A percentile compares a stretch with the other conserved stretches of the same genome.
phyloP scores from a whole-genome alignment of 2,113 vertebrate genomes.

The Tricholaema leucomelas region DNA sequence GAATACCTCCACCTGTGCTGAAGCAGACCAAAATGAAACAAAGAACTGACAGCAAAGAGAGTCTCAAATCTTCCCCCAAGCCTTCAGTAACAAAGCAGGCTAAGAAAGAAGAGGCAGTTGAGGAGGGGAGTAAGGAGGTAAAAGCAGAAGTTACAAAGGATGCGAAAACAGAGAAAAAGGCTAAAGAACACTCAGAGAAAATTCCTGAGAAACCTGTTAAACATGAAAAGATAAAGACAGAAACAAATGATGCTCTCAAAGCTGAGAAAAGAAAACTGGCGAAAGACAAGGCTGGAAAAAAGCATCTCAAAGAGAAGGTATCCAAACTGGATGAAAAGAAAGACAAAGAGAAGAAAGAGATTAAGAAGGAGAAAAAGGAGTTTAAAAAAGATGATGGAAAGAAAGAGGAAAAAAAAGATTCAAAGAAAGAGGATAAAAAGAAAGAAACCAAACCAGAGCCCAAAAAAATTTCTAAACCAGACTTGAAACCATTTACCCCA shows the following conservation, averaged over 20 bases:
- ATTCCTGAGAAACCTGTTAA: constrained; percentile 83
- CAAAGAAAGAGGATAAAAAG: constrained; percentile 91
- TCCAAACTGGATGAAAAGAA: constrained; percentile 95
- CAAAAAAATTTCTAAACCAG: constrained; percentile 90
- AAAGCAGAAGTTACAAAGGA: constrained; percentile 87
- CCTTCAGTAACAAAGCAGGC: constrained; percentile 78
- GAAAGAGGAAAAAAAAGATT: constrained; percentile 93
- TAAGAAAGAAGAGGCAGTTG: constrained; percentile 84
- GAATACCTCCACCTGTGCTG: constrained; percentile 81
- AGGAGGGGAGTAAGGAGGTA: constrained; percentile 83
- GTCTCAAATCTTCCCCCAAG: constrained; percentile 90
- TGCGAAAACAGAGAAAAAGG: constrained; percentile 86
- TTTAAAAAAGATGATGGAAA: constrained; percentile 88
- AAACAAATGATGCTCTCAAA: constrained; percentile 78
- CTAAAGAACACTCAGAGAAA: constrained; percentile 83
- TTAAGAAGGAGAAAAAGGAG: constrained; percentile 88
- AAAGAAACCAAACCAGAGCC: constrained; percentile 88
- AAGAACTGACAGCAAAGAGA: constrained; percentile 95
- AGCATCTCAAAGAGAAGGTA: constrained; percentile 89
- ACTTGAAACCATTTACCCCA: constrained; percentile 93
- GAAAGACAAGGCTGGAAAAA: constrained; percentile 90
- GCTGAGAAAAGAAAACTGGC: constrained; percentile 89
- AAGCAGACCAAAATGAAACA: constrained; percentile 95
- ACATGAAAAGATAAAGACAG: constrained; percentile 78
- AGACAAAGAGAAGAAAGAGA: constrained; percentile 96